Evolutionary conservation across 2,888 invertebrate species (phyloP).

Genomic region (Anarsia innoxiella): DNA sequence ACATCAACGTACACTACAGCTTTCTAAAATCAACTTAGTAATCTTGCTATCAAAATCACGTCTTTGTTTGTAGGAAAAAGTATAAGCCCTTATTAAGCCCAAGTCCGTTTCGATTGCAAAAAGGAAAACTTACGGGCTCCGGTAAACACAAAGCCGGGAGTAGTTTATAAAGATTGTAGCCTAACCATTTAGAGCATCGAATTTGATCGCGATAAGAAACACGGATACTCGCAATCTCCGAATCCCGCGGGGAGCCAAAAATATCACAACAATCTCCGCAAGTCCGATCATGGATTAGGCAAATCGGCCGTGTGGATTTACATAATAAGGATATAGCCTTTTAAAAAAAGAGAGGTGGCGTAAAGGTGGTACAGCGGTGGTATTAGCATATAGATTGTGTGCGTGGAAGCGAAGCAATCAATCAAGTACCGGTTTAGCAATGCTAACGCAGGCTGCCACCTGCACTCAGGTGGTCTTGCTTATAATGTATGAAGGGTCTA

Average conservation of each 20-base stretch:
- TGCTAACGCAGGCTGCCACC: conserved; percentile 9
- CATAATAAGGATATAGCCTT: conserved; percentile 53
- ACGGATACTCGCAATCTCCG: conserved; percentile 14
- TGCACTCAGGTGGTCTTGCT: too few species aligned
- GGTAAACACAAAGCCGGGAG: too few species aligned
- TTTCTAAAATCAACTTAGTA: too few species aligned
- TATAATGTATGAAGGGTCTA: too few species aligned
- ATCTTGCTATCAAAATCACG: too few species aligned
- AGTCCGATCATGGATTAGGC: conserved; percentile 47
- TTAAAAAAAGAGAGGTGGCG: conserved; percentile 30
- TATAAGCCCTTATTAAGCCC: too few species aligned
- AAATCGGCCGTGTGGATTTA: conserved; percentile 47
- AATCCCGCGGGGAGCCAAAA: conserved; percentile 21
- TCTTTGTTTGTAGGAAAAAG: too few species aligned
- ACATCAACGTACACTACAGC: too few species aligned
- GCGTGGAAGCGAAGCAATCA: conserved; percentile 43
- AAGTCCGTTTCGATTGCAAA: too few species aligned
- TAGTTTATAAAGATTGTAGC: conserved; percentile 15
- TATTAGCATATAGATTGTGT: conserved; percentile 63
- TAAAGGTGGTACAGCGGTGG: too few species aligned
- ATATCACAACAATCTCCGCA: conserved; percentile 31
- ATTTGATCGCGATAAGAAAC: conserved; percentile 17
- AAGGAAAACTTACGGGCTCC: too few species aligned
- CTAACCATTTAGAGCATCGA: conserved; percentile 14
- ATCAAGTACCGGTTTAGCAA: conserved; percentile 29